Conservation (phyloP, 2,113 vertebrate species). For the Capricornis sumatraensis region DNA sequence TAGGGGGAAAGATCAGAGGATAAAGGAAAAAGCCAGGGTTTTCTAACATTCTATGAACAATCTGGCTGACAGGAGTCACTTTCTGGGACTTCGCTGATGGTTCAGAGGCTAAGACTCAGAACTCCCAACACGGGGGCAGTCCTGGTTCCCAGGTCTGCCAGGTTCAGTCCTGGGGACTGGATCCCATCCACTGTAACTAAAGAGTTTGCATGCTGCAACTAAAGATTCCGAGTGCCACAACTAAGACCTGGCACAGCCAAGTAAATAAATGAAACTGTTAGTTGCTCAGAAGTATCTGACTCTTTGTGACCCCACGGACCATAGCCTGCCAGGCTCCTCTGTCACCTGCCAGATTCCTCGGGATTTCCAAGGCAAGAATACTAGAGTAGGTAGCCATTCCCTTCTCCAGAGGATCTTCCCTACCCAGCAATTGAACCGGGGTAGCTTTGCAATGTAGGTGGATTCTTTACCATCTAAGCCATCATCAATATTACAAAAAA, state of each 20-base stretch:
- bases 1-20: accelerated
- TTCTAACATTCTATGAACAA: accelerated
- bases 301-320: not conserved
- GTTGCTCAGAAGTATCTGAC: not conserved
- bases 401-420: not conserved
- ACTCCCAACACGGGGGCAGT: not conserved
- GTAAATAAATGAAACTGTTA: not conserved
- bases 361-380: not conserved
- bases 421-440: not conserved
- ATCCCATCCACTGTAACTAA: not conserved
- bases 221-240: not conserved
- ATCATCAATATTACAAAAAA: not conserved
- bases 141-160: not conserved
- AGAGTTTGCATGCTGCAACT: not conserved
- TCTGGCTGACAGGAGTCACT: not conserved
- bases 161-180: not conserved
- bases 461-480: not conserved
- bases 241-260: not conserved
- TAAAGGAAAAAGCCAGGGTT: accelerated
- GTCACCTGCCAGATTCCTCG: accelerated
- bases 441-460: not conserved
- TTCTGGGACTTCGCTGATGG: not conserved
- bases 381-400: not conserved
- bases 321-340: not conserved
- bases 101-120: not conserved